Conservation (phyloP, 2,113 vertebrate genomes). For the Callipepla californica region DNA sequence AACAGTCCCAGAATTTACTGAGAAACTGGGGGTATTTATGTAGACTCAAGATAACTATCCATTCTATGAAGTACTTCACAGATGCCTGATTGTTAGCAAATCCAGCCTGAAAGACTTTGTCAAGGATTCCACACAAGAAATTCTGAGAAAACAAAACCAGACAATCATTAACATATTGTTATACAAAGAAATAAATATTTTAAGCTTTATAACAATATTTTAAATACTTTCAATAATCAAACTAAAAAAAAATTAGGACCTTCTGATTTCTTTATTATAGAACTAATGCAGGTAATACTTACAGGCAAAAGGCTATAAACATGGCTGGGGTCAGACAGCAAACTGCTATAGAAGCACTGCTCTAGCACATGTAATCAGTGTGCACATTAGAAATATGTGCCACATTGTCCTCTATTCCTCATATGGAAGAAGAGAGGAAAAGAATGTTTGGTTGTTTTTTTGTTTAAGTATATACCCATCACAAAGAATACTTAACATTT, state of each 20-base stretch:
- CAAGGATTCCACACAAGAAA: conserved; percentile 83
- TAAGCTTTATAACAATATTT: neutral
- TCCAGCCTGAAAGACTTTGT: conserved; percentile 85
- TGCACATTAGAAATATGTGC: neutral
- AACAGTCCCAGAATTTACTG: conserved; percentile 89
- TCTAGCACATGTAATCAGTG: neutral
- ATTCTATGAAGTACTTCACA: conserved; percentile 95
- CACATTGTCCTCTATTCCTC: neutral
- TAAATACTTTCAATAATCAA: neutral
- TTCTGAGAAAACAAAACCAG: conserved; percentile 77
- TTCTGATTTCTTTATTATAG: neutral
- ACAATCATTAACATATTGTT: neutral
- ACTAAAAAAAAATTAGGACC: neutral
- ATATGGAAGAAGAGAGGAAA: neutral
- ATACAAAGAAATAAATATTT: neutral
- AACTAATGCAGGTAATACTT: neutral
- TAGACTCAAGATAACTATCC: conserved; percentile 90
- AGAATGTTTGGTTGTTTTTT: neutral
- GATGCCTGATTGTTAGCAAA: conserved; percentile 93
- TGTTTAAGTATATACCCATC: neutral
- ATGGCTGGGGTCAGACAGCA: neutral
- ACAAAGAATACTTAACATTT: neutral
- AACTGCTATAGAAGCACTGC: neutral
- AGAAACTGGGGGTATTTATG: conserved; percentile 85
- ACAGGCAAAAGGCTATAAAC: neutral